Evolutionary conservation across 2,113 vertebrate genomes (phyloP).

Genomic region (Oncorhynchus masou): DNA sequence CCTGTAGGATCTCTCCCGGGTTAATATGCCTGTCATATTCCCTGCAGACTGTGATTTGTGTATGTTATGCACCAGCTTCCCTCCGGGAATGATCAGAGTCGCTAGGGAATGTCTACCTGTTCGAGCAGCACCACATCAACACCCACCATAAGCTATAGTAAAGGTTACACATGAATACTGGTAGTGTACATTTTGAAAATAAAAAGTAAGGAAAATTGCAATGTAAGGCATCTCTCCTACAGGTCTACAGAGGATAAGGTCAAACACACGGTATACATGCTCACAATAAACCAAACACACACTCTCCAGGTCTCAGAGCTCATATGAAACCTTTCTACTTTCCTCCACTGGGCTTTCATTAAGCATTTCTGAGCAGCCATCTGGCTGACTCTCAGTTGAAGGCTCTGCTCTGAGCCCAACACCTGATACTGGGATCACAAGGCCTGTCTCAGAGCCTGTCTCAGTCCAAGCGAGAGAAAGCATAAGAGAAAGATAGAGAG

Average conservation of each 20-base stretch:
- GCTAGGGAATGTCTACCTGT: slow-evolving; percentile 38
- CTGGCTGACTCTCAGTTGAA: slow-evolving; percentile 11
- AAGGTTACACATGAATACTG: not conserved
- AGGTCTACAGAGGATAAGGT: slow-evolving; percentile 3
- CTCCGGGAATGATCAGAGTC: slow-evolving; percentile 42
- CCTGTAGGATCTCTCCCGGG: slow-evolving; percentile 42
- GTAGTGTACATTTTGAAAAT: not conserved
- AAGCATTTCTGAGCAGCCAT: slow-evolving; percentile 37
- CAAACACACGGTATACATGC: not conserved
- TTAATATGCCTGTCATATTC: slow-evolving; percentile 21
- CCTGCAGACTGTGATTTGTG: slow-evolving; percentile 21
- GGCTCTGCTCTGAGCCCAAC: slow-evolving; percentile 7
- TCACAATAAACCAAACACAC: not conserved
- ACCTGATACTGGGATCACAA: slow-evolving; percentile 9
- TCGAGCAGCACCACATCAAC: slow-evolving; percentile 35
- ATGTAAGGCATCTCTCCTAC: not conserved
- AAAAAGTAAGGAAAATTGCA: not conserved
- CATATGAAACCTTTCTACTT: not conserved
- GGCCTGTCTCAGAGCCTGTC: too few species aligned
- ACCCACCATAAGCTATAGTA: slow-evolving; percentile 35
- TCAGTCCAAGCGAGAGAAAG: too few species aligned
- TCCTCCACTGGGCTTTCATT: slow-evolving; percentile 23
- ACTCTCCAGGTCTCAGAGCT: not conserved
- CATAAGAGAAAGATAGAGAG: too few species aligned
- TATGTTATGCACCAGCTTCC: slow-evolving; percentile 16